Percentiles rank a stretch among this genome's conserved stretches.
Conservation (phyloP, 2,113 vertebrate species). For the Tetrax tetrax region DNA sequence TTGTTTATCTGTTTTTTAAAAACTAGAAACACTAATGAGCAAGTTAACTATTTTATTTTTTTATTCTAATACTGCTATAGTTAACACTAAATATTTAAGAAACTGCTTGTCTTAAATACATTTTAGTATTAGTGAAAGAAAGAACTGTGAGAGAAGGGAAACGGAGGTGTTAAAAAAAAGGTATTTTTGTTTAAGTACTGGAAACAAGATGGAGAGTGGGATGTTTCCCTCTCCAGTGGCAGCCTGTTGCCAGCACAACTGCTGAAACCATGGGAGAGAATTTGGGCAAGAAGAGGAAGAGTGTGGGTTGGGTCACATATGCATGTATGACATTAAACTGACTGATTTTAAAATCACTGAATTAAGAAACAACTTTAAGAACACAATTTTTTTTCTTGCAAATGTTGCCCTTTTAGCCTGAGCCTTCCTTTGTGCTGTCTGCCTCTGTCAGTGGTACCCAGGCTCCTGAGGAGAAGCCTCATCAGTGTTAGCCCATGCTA, state of each 20-base stretch:
- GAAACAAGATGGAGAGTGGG: background rate
- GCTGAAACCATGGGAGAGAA: background rate
- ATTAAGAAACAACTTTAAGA: background rate
- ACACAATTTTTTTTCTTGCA: background rate
- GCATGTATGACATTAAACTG: background rate
- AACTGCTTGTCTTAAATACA: background rate
- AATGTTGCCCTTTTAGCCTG: background rate
- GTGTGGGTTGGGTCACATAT: background rate
- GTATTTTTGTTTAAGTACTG: background rate
- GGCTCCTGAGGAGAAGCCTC: background rate
- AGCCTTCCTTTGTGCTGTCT: background rate
- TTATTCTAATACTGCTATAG: background rate
- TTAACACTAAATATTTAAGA: background rate
- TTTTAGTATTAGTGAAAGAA: background rate
- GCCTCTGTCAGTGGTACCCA: background rate
- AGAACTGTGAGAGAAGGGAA: background rate
- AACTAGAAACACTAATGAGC: background rate
- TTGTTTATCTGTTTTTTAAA: background rate
- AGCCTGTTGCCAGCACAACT: background rate
- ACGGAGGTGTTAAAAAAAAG: background rate
- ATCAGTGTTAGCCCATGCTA: rapidly evolving
- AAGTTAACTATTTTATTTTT: background rate
- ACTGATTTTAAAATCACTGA: background rate
- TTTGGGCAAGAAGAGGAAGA: background rate
- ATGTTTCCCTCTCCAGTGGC: background rate